Percentiles rank a stretch among this genome's conserved stretches.
phyloP scores from a whole-genome alignment of 1,140 invertebrate genomes.

The Dinothrombium tinctorium region DNA sequence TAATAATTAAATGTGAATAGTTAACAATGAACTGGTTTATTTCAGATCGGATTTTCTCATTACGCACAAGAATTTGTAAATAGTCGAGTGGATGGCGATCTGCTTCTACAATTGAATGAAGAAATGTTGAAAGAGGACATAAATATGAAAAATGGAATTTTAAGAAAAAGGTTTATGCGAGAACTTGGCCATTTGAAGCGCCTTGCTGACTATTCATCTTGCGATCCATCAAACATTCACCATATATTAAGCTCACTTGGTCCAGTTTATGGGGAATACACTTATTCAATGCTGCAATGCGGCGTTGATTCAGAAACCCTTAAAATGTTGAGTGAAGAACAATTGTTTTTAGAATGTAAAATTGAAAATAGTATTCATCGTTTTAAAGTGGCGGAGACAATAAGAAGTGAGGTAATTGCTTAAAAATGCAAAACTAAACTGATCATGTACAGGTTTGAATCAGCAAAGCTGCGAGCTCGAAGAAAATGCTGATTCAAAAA shows the following conservation, averaged over 20 bases:
- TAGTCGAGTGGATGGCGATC: slow-evolving; percentile 89
- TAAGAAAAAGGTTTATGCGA: slow-evolving; percentile 69
- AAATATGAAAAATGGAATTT: slow-evolving; percentile 73
- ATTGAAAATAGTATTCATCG: slow-evolving; percentile 87
- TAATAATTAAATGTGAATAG: too few relatives aligned
- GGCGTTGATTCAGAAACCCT: slow-evolving; percentile 72
- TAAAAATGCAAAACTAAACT: not conserved
- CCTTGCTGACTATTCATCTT: slow-evolving; percentile 88
- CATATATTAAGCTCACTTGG: slow-evolving; percentile 65
- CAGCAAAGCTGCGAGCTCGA: not conserved
- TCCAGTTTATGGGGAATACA: slow-evolving; percentile 81
- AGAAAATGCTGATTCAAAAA: slow-evolving; percentile 32
- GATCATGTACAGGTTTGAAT: not conserved
- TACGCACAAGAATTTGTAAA: slow-evolving; percentile 59
- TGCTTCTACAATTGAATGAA: slow-evolving; percentile 74
- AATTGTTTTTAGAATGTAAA: slow-evolving; percentile 62
- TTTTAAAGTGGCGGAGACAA: slow-evolving; percentile 59
- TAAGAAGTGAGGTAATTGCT: slow-evolving; percentile 35
- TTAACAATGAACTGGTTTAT: slow-evolving; percentile 8
- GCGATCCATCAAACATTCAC: slow-evolving; percentile 72
- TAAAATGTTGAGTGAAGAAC: slow-evolving; percentile 50
- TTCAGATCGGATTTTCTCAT: slow-evolving; percentile 66
- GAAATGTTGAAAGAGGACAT: slow-evolving; percentile 78
- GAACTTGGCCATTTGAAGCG: slow-evolving; percentile 84
- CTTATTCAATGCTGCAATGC: slow-evolving; percentile 82